These are phyloP conservation scores for Leuctra nigra DNA, from an alignment of 2,888 invertebrate species.

Conservation along the genomic window DNA sequence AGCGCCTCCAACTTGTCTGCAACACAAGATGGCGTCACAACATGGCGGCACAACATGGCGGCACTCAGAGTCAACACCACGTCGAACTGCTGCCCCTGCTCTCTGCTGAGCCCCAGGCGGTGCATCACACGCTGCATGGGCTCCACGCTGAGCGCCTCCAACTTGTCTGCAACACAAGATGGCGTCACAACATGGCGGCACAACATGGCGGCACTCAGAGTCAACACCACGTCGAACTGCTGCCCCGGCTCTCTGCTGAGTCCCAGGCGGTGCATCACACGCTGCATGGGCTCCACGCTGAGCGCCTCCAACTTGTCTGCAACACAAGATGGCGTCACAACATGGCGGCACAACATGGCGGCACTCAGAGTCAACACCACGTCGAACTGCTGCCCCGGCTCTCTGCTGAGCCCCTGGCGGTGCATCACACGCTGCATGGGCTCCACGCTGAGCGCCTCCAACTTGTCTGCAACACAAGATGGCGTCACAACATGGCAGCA, in stretches of 20 bases:
- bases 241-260: conserved; percentile 27
- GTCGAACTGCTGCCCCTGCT: conserved; percentile 24
- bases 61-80: conserved; percentile 27
- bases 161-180: conserved; percentile 31
- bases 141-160: conserved; percentile 32
- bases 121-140: conserved; percentile 37
- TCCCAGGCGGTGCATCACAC: conserved; percentile 35
- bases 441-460: conserved; percentile 32
- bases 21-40: too few species aligned
- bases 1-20: conserved; percentile 33
- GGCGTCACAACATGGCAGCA: too few species aligned
- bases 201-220: too few species aligned
- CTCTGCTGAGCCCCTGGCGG: conserved; percentile 33
- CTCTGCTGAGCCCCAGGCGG: conserved; percentile 33
- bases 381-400: conserved; percentile 23
- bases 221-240: conserved; percentile 26
- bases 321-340: too few species aligned
- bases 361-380: conserved; percentile 27
- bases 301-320: conserved; percentile 33
- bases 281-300: conserved; percentile 34
- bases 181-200: too few species aligned
- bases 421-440: conserved; percentile 36
- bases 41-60: too few species aligned
- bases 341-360: too few species aligned
- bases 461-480: conserved; percentile 31